Base-by-base conservation (phyloP, 2,113 vertebrate species). In the Caretta caretta region DNA sequence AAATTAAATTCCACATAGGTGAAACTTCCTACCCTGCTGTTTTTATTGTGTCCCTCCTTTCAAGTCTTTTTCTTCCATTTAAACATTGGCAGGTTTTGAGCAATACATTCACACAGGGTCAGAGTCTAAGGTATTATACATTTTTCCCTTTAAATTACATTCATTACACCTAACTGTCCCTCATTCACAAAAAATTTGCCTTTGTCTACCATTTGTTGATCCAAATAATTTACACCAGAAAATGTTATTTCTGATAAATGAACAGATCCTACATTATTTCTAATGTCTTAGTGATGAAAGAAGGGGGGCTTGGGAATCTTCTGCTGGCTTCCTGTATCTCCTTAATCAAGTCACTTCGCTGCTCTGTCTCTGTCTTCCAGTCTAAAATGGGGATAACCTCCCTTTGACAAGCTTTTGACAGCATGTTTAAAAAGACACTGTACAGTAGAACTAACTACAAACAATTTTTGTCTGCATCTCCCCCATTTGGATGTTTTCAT, bases 241-340 rank as follows among this genome's bases (percentile, higher is more conserved):
- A 78, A 14, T 78, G 25, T 25, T 76, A 42, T 48, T 46, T 76
- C 22, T 27, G 42, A 29, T 78, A 29, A 75, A 42, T 42, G n/a
- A 75, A 42, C 17, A 20, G 38, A 75, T 24, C 69, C 38, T 38
- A 22, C 19, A 22, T 42, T 75, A 65, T 65, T 75, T n/a, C n/a
- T 75, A 27, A 46, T 76, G 75, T 25, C 6, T 27, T 48, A 78
- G 25, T 27, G 12, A 14, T 78, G 72, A 42, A 75, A 46, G 38
- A 69, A n/a, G 35, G 35, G 19, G 17, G 17, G 3, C 17, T 89
- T 48, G 87, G 49, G 0, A 24, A n/a, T 2, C 0, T 8, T 42
- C 53, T 22, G 4, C 8, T 0, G 54, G 79, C 27, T 51, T 8
- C 59, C 31, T 4, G 5, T 10, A 0, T 1, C 14, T 35, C 95